Evolutionary conservation across 1,140 invertebrate species (phyloP).

Genomic region (Trypoxylus dichotomus): DNA sequence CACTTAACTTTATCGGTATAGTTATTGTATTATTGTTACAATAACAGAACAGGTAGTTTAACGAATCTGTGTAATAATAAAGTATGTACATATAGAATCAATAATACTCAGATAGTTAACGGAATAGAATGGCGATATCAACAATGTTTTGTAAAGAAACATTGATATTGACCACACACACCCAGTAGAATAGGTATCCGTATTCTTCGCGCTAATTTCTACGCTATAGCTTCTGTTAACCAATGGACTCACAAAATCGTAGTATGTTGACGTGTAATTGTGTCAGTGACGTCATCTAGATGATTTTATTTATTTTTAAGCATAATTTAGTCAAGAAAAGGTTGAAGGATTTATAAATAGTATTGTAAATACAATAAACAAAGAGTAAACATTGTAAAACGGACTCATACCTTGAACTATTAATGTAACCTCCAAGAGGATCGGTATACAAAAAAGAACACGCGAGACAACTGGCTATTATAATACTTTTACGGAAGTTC

Average conservation of each 20-base stretch:
- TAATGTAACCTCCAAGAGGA: not conserved
- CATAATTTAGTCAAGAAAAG: not conserved
- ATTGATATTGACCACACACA: too few species aligned
- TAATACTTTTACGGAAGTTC: not conserved
- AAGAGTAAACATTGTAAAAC: not conserved
- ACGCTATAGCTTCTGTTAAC: not conserved
- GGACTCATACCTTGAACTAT: not conserved
- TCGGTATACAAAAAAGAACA: not conserved
- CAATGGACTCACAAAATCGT: not conserved
- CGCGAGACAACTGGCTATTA: not conserved
- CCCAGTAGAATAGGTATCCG: too few species aligned
- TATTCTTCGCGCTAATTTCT: not conserved
- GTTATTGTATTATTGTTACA: too few species aligned
- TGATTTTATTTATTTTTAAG: not conserved
- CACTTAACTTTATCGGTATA: too few species aligned
- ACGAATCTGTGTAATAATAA: too few species aligned
- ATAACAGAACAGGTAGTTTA: too few species aligned
- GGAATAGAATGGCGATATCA: too few species aligned
- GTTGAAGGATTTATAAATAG: not conserved
- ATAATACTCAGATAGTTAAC: too few species aligned
- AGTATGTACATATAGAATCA: too few species aligned
- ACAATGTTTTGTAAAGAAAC: too few species aligned
- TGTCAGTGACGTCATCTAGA: not conserved
- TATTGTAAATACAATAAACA: not conserved
- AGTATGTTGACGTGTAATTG: not conserved